phyloP scores from a whole-genome alignment of 2,888 invertebrate species.

The Atherix ibis region DNA sequence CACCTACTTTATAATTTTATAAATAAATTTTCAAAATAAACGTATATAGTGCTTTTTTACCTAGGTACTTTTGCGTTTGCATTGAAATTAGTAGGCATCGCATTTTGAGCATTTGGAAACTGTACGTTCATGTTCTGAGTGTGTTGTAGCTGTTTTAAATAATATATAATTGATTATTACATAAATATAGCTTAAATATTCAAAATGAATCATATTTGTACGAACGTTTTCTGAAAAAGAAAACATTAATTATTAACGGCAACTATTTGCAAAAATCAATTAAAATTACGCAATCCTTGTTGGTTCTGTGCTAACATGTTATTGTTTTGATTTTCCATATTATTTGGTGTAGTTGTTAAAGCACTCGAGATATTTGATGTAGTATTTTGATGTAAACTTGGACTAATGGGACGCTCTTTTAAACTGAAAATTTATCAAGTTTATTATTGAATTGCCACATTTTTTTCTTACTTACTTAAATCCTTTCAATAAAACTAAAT shows the following conservation, averaged over 20 bases:
- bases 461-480: conserved; percentile 36
- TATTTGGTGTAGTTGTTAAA: conserved; percentile 10
- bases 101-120: conserved; percentile 26
- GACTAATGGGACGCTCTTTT: conserved; percentile 54
- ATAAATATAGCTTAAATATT: not conserved
- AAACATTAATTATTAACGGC: conserved; percentile 1
- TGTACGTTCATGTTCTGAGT: conserved; percentile 23
- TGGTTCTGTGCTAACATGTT: conserved; percentile 9
- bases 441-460: not conserved
- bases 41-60: too few relatives aligned
- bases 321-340: conserved; percentile 11
- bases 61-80: too few relatives aligned
- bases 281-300: too few relatives aligned
- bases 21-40: too few relatives aligned
- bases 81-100: conserved; percentile 25
- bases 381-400: conserved; percentile 15
- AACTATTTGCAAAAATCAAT: not conserved
- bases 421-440: conserved; percentile 30
- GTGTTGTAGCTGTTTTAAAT: conserved; percentile 15
- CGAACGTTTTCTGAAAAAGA: conserved; percentile 9
- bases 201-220: not conserved
- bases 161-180: not conserved
- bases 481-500: conserved; percentile 61
- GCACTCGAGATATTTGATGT: conserved; percentile 19
- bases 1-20: conserved; percentile 3